Evolutionary conservation across 2,888 invertebrate species (phyloP).

Genomic region (Habroteleia sp.): DNA sequence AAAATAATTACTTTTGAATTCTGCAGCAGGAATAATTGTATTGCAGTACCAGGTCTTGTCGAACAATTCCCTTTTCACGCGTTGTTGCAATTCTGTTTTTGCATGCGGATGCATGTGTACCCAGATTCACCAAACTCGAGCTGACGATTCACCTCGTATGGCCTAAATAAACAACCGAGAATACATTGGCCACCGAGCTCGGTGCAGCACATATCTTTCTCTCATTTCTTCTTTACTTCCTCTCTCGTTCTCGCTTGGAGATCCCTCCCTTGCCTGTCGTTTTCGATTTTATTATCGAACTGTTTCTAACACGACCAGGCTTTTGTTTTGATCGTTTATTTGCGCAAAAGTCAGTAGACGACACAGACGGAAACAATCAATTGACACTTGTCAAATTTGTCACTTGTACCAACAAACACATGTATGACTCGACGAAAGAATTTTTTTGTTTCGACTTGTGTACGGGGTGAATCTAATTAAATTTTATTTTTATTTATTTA

Average conservation of each 20-base stretch:
- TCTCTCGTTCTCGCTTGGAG: conserved; percentile 39
- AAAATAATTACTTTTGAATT: conserved; percentile 39
- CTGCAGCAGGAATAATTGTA: conserved; percentile 36
- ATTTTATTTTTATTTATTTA: too few relatives aligned
- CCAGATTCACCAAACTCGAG: conserved; percentile 65
- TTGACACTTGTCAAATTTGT: conserved; percentile 31
- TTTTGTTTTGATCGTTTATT: conserved; percentile 45
- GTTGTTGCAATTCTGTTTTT: conserved; percentile 59
- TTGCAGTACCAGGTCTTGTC: conserved; percentile 51
- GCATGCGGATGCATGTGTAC: conserved; percentile 54
- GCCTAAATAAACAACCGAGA: conserved; percentile 81
- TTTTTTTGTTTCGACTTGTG: not conserved
- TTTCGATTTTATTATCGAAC: conserved; percentile 29
- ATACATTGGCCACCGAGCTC: conserved; percentile 79
- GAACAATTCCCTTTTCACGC: conserved; percentile 64
- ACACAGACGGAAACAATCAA: conserved; percentile 13
- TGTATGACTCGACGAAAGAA: conserved; percentile 1
- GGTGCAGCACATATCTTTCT: conserved; percentile 65
- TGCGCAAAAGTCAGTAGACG: conserved; percentile 5
- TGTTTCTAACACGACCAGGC: conserved; percentile 19
- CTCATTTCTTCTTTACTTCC: conserved; percentile 45
- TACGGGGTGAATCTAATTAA: too few relatives aligned
- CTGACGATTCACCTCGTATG: conserved; percentile 79
- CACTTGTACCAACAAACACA: conserved; percentile 11
- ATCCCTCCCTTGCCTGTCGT: conserved; percentile 3